Base-by-base conservation (phyloP, 2,888 invertebrate species). In the Eilema caniola region DNA sequence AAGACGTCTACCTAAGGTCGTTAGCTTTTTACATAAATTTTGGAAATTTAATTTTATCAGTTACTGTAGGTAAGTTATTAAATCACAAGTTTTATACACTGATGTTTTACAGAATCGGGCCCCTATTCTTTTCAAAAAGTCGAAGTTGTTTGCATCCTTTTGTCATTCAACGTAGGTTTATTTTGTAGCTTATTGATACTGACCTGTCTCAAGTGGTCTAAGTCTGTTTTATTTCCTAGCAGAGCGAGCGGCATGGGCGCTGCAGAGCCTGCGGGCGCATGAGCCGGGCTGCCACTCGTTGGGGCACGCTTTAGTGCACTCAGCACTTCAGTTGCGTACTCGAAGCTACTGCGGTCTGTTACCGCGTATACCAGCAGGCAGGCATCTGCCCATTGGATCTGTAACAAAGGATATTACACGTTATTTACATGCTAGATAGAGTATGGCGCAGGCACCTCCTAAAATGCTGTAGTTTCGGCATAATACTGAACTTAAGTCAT, bases 381-480 rank as follows among this genome's bases (percentile, higher is more conserved):
- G 0, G 97, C 97, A 87, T 98, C 97, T 2, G 97, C 97, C 97
- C 97, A 97, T 88, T 97, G 96, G 70, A 97, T 96, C 93, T 96
- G 89, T 56, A 93, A 92, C 91, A 90, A 93, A 59, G 24, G 16
- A 28, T 33, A 61, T 24, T 23, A n/a, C 20, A 24, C 16, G 16
- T 61, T 67, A 7, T 47, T 37, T 14, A 3, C 28, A 3, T 33
- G n/a, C 20, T 7, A n/a, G 0, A 25, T 10, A 41, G 8, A 10
- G 47, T 20, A n/a, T n/a, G n/a, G n/a, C n/a, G n/a, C n/a, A n/a
- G n/a, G n/a, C n/a, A n/a, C n/a, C n/a, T n/a, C n/a, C n/a, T n/a
- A n/a, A n/a, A n/a, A n/a, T n/a, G n/a, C n/a, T n/a, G n/a, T n/a
- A n/a, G n/a, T n/a, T n/a, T n/a, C n/a, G n/a, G n/a, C n/a, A n/a